Conservation (phyloP, 2,888 invertebrate species). For the Tuta absoluta region DNA sequence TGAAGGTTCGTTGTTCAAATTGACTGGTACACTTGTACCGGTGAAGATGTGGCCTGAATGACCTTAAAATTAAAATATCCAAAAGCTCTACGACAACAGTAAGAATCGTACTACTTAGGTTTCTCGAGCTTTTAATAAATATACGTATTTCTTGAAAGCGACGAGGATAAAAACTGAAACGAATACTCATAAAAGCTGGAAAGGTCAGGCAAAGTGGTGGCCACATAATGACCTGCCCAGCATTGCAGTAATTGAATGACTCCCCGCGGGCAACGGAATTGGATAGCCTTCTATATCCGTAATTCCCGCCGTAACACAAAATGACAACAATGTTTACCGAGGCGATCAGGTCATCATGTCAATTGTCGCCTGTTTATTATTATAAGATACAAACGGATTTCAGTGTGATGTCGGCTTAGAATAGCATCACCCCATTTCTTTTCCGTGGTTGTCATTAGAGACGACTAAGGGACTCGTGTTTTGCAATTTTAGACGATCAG, state of each 20-base stretch:
- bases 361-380: neutral
- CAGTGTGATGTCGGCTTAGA: no score
- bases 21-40: no score
- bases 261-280: constrained; percentile 15
- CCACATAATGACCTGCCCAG: constrained; percentile 5
- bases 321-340: neutral
- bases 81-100: no score
- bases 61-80: no score
- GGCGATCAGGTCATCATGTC: constrained; percentile 2
- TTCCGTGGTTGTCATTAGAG: no score
- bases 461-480: no score
- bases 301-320: constrained; percentile 4
- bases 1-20: no score
- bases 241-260: constrained; percentile 21
- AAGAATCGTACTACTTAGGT: no score
- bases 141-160: neutral
- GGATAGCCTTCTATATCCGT: constrained; percentile 18
- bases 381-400: neutral
- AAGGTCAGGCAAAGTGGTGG: constrained; percentile 7
- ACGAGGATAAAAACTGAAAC: neutral
- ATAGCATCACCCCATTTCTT: no score
- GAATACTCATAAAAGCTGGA: neutral
- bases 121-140: neutral
- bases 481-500: no score
- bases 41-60: no score